phyloP scores from a whole-genome alignment of 2,888 invertebrate species.

The Cheiracanthium punctorium region DNA sequence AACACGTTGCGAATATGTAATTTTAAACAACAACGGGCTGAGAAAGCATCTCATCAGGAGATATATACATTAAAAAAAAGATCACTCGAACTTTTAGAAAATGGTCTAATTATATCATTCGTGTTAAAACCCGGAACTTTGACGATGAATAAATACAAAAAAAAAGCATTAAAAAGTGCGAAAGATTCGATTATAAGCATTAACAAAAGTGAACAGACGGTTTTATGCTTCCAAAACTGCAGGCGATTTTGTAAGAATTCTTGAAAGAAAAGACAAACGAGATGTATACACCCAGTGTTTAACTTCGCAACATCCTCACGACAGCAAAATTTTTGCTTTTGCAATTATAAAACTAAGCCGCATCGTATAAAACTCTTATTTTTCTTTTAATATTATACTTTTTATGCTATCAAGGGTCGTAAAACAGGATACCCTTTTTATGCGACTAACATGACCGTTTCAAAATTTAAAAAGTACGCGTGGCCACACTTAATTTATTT shows the following conservation, averaged over 20 bases:
- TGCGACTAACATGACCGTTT: too few relatives aligned
- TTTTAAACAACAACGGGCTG: conserved; percentile 41
- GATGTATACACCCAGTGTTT: not conserved
- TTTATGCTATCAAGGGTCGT: too few relatives aligned
- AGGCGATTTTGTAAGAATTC: not conserved
- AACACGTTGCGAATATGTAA: conserved; percentile 61
- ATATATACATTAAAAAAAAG: conserved; percentile 27
- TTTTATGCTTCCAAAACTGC: not conserved
- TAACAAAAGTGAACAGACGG: not conserved
- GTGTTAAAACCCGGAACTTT: not conserved
- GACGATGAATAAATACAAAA: conserved; percentile 3
- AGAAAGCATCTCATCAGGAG: conserved; percentile 48
- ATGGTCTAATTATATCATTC: conserved; percentile 10
- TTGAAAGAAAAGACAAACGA: not conserved
- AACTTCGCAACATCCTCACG: not conserved
- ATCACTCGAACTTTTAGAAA: conserved; percentile 11
- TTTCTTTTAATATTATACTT: too few relatives aligned
- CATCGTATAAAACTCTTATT: too few relatives aligned
- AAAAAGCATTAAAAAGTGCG: conserved; percentile 12
- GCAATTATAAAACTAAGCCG: too few relatives aligned
- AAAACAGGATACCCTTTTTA: too few relatives aligned
- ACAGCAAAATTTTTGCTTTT: too few relatives aligned
- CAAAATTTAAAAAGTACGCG: too few relatives aligned
- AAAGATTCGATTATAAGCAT: conserved; percentile 36
- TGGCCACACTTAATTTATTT: too few relatives aligned